These are phyloP conservation scores for Neoseiulus cucumeris DNA, from an alignment of 1,140 invertebrate genomes.

Conservation along the genomic window DNA sequence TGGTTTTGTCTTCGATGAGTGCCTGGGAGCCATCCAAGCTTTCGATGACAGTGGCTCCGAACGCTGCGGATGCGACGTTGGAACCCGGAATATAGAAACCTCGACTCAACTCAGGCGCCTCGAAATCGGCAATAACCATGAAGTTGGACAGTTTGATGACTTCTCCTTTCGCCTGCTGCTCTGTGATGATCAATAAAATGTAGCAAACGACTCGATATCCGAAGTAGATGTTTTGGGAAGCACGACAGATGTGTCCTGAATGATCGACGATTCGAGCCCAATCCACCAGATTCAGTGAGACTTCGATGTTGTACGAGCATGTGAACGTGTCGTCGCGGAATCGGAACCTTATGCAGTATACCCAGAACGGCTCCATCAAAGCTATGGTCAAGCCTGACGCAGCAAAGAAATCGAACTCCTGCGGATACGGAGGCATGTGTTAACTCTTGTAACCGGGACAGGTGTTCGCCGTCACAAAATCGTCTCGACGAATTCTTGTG, in stretches of 20 bases:
- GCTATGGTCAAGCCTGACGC: slow-evolving; percentile 62
- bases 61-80: slow-evolving; percentile 74
- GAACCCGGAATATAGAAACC: slow-evolving; percentile 51
- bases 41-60: slow-evolving; percentile 78
- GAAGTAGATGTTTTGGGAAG: slow-evolving; percentile 91
- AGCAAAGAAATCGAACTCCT: slow-evolving; percentile 60
- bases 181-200: slow-evolving; percentile 72
- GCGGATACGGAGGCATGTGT: slow-evolving; percentile 54
- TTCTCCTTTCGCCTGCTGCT: slow-evolving; percentile 84
- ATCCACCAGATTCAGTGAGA: slow-evolving; percentile 84
- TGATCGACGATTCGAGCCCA: slow-evolving; percentile 86
- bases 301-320: slow-evolving; percentile 95
- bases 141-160: slow-evolving; percentile 83
- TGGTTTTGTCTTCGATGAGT: slow-evolving; percentile 83
- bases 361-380: slow-evolving; percentile 61
- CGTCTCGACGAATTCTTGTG: slow-evolving; percentile 61
- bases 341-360: slow-evolving; percentile 78
- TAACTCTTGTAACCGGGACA: slow-evolving; percentile 70
- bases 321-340: slow-evolving; percentile 85
- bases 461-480: slow-evolving; percentile 62
- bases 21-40: slow-evolving; percentile 76
- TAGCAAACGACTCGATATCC: slow-evolving; percentile 59
- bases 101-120: slow-evolving; percentile 41
- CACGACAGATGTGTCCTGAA: slow-evolving; percentile 69
- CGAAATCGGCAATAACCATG: slow-evolving; percentile 62